Percentiles rank a stretch among this genome's conserved stretches.
These are phyloP conservation scores for Apomyelois bistriatella DNA, from an alignment of 2,888 invertebrate genomes.

Conservation along the genomic window DNA sequence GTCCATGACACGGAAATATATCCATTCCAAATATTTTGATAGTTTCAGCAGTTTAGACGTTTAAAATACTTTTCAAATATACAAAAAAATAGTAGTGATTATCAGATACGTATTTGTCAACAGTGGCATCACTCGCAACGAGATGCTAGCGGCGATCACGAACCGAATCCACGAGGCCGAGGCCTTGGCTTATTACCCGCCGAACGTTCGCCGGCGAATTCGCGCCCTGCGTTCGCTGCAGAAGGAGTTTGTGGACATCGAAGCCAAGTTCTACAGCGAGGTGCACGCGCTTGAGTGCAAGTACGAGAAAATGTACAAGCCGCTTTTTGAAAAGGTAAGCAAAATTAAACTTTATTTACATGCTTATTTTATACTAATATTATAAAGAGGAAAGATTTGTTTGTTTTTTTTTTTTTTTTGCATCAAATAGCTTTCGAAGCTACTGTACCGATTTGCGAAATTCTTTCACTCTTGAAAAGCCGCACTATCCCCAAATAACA, in stretches of 20 bases:
- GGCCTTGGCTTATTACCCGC: constrained; percentile 83
- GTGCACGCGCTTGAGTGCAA: constrained; percentile 96
- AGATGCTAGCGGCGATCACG: constrained; percentile 81
- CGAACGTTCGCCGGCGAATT: constrained; percentile 88
- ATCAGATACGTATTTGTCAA: constrained; percentile 17
- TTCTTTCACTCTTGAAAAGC: too few species aligned
- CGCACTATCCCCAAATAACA: too few species aligned
- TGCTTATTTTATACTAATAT: too few species aligned
- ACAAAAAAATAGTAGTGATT: too few species aligned
- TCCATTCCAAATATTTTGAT: too few species aligned
- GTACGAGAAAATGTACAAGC: constrained; percentile 89
- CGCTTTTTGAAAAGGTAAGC: constrained; percentile 87
- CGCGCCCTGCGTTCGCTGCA: constrained; percentile 93
- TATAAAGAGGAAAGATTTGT: too few species aligned
- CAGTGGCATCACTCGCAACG: constrained; percentile 72
- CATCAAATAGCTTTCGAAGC: too few species aligned
- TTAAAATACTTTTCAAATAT: too few species aligned
- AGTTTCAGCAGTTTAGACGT: too few species aligned
- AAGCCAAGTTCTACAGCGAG: constrained; percentile 95
- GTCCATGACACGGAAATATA: too few species aligned
- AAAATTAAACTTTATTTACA: not conserved
- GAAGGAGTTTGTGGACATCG: constrained; percentile 90
- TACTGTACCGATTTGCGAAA: too few species aligned
- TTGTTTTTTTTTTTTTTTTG: too few species aligned
- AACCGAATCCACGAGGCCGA: constrained; percentile 80